Evolutionary conservation across 2,888 invertebrate genomes (phyloP), one percentile per base, ranked within the genome.

Genomic region (Troides aeacus): DNA sequence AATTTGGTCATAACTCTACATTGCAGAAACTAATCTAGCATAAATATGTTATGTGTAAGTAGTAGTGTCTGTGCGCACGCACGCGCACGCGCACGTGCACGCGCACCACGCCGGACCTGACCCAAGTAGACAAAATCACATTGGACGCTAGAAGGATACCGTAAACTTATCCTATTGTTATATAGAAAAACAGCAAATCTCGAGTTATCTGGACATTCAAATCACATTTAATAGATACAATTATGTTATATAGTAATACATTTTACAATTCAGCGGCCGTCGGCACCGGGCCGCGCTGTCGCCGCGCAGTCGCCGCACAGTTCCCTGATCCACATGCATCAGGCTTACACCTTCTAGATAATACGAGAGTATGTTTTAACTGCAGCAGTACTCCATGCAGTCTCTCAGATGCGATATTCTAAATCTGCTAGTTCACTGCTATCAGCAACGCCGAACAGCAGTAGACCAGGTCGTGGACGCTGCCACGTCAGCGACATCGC

Each of bases 1-100:
- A 91, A 83, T 76, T 91, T 91, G 91, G 91, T 91, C 91, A 84
- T 88, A 91, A 86, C 79, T 72, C 88, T 91, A 91, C 83, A 79
- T 85, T 86, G 87, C 83, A 83, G 79, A 80, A 84, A 78, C 86
- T 88, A 88, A 75, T 80, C 89, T 90, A 90, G 87, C 84, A 86
- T 86, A 86, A 84, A 86, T 86, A 87, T 5, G 30, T 30, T 30
- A 39, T 81, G 82, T 85, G 76, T 73, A 69, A 70, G 71, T 66
- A 64, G 58, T 36, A 17, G 36, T 17, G n/a, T 46, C 12, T 46
- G 8, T 15, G 8, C 46, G 15, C 15, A 7, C 46, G 72, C 72
- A 73, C 75, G 74, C 30, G 30, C 3, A 24, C 24, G 68, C 64
- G 70, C 73, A 2, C 67, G 46, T 1, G 50, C 69, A 58, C 69